Evolutionary conservation across 2,113 vertebrate species (phyloP).

Genomic region (Python bivittatus): DNA sequence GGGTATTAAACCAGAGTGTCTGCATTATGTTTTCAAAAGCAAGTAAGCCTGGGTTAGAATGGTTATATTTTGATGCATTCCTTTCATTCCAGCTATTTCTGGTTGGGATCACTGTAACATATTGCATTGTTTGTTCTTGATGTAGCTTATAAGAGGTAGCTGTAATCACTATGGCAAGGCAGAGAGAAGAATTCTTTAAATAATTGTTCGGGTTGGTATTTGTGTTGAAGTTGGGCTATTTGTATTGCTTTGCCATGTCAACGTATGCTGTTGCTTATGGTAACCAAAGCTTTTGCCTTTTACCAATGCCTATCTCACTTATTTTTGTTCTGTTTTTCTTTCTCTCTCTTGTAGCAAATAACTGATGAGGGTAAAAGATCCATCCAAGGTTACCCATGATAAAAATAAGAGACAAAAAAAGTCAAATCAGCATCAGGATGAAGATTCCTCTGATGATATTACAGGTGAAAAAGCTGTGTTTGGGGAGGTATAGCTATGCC

Average conservation of each 20-base stretch:
- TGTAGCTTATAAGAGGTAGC: not conserved
- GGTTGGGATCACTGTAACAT: not conserved
- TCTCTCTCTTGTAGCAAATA: slow-evolving; percentile 62
- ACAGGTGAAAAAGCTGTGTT: slow-evolving; percentile 75
- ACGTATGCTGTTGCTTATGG: not conserved
- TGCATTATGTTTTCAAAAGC: not conserved
- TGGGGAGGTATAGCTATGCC: no score
- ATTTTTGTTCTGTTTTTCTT: not conserved
- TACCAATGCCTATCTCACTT: slow-evolving; percentile 8
- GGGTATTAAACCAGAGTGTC: not conserved
- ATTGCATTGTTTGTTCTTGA: not conserved
- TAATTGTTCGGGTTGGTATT: not conserved
- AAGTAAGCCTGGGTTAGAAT: not conserved
- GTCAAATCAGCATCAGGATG: slow-evolving; percentile 85
- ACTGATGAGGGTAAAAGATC: slow-evolving; percentile 98
- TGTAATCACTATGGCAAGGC: not conserved
- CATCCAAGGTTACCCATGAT: slow-evolving; percentile 82
- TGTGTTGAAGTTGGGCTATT: not conserved
- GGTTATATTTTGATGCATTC: not conserved
- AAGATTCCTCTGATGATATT: slow-evolving; percentile 96
- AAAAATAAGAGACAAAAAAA: slow-evolving; percentile 91
- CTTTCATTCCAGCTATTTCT: not conserved
- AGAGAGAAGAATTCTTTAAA: not conserved
- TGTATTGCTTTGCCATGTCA: not conserved
- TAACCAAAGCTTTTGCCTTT: not conserved